Percentiles rank a stretch among this genome's conserved stretches.
phyloP scores from a whole-genome alignment of 2,113 vertebrate species.

The Tetrao urogallus region DNA sequence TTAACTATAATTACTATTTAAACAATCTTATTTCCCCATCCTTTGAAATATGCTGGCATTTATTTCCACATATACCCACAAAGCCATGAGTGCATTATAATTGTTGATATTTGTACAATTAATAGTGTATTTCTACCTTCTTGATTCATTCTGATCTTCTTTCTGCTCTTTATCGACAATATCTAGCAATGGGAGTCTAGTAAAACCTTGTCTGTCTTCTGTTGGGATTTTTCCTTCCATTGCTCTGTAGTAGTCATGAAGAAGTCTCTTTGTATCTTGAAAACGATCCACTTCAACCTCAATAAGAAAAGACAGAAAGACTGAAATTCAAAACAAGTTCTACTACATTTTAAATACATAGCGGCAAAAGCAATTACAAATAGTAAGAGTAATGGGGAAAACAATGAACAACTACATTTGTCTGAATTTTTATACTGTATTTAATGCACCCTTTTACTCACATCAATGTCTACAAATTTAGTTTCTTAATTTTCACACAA shows the following conservation, averaged over 20 bases:
- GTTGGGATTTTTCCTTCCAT: constrained; percentile 79
- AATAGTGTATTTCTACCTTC: constrained; percentile 15
- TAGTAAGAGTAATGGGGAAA: not conserved
- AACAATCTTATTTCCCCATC: not conserved
- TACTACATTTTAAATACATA: not conserved
- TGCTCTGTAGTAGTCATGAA: constrained; percentile 87
- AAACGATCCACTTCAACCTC: constrained; percentile 91
- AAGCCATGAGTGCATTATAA: not conserved
- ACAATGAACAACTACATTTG: not conserved
- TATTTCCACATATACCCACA: not conserved
- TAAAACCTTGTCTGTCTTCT: constrained; percentile 62
- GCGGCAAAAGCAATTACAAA: not conserved
- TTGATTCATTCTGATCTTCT: constrained; percentile 38
- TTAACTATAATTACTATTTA: not conserved
- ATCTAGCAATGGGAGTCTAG: constrained; percentile 79
- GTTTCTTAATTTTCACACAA: not conserved
- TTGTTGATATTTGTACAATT: not conserved
- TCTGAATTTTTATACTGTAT: not conserved
- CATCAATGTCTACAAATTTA: not conserved
- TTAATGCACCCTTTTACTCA: not conserved
- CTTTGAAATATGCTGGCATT: not conserved
- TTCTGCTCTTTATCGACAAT: constrained; percentile 12
- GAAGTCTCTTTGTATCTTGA: constrained; percentile 83
- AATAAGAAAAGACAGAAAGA: constrained; percentile 9
- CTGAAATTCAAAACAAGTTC: not conserved